Percentiles rank a stretch among this genome's conserved stretches.
phyloP scores from a whole-genome alignment of 2,797 vertebrate species.

The Steatocranus sp. region DNA sequence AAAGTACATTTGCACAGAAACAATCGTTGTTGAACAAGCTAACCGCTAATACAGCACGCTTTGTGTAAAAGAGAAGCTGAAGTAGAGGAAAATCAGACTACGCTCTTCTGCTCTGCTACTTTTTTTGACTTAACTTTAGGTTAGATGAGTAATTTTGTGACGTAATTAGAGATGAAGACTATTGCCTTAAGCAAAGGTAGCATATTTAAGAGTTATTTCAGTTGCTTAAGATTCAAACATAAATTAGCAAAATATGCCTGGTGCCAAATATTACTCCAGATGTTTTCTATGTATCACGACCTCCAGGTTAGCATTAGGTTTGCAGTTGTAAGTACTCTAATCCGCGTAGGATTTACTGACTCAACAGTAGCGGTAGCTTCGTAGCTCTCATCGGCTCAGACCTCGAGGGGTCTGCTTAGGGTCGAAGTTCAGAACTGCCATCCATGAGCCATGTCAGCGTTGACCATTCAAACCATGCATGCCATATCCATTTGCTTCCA shows the following conservation, averaged over 20 bases:
- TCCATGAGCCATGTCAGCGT: conserved; percentile 71
- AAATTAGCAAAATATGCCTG: conserved; percentile 35
- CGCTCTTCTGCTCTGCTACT: conserved; percentile 18
- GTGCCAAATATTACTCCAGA: conserved; percentile 61
- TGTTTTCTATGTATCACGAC: conserved; percentile 38
- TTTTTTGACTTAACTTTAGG: conserved; percentile 30
- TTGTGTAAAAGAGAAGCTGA: conserved; percentile 22
- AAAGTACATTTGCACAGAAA: conserved; percentile 62
- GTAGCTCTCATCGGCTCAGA: conserved; percentile 35
- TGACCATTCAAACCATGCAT: conserved; percentile 65
- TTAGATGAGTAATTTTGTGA: conserved; percentile 25
- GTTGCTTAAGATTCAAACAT: conserved; percentile 38
- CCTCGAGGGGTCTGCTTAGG: conserved; percentile 36
- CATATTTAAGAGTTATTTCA: conserved; percentile 14
- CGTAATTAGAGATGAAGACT: conserved; percentile 30
- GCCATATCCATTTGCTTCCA: conserved; percentile 68
- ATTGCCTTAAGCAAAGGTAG: conserved; percentile 56
- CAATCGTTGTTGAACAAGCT: conserved; percentile 52
- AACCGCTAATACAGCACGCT: conserved; percentile 24
- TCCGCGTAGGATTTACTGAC: conserved; percentile 37
- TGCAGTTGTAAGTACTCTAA: conserved; percentile 33
- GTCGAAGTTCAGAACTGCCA: conserved; percentile 60
- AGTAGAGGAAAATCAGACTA: conserved; percentile 6
- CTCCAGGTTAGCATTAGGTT: conserved; percentile 51
- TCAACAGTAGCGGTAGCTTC: conserved; percentile 45